phyloP scores from a whole-genome alignment of 2,113 vertebrate species.

The Indri indri region DNA sequence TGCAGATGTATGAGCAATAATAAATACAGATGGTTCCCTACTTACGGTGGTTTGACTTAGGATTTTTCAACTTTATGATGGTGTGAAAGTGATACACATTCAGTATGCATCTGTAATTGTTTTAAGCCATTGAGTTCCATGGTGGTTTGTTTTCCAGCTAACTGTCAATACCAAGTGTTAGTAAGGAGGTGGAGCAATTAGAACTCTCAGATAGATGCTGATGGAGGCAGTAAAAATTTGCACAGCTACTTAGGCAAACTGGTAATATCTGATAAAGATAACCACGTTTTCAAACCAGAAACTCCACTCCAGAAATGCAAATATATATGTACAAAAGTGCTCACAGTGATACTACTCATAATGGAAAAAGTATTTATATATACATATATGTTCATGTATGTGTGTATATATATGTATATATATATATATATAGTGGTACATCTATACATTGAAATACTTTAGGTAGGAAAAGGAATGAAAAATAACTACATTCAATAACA shows the following conservation, averaged over 20 bases:
- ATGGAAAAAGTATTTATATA: too few relatives aligned
- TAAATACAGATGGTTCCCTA: neutral
- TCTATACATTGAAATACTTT: neutral
- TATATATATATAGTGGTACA: too few relatives aligned
- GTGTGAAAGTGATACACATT: too few relatives aligned
- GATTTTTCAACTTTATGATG: too few relatives aligned
- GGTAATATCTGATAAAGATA: neutral
- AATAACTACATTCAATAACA: neutral
- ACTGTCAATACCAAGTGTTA: neutral
- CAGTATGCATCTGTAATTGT: neutral
- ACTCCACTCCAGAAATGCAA: neutral
- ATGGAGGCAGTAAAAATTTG: neutral
- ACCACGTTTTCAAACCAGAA: neutral
- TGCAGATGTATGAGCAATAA: neutral
- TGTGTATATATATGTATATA: too few relatives aligned
- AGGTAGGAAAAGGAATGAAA: neutral
- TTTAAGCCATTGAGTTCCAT: neutral
- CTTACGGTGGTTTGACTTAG: too few relatives aligned
- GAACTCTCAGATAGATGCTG: neutral
- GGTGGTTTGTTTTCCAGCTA: neutral
- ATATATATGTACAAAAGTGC: neutral
- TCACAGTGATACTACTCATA: neutral
- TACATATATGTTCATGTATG: too few relatives aligned
- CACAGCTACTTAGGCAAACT: neutral
- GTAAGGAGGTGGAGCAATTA: neutral